phyloP scores from a whole-genome alignment of 2,113 vertebrate genomes.

The Vombatus ursinus region DNA sequence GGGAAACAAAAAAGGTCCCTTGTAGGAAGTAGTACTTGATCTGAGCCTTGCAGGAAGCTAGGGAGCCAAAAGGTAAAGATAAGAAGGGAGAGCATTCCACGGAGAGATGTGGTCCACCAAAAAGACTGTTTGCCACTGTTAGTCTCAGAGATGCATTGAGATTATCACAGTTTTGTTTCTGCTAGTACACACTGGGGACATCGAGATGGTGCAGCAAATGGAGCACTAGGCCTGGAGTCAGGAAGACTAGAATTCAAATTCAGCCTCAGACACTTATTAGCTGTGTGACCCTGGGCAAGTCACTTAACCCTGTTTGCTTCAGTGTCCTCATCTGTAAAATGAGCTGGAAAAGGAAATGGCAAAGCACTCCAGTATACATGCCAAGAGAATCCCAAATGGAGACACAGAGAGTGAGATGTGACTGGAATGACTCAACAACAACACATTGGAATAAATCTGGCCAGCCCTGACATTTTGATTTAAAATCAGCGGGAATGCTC shows the following conservation, averaged over 20 bases:
- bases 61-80: background rate
- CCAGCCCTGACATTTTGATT: background rate
- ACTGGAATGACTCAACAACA: background rate
- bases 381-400: background rate
- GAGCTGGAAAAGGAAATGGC: background rate
- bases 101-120: background rate
- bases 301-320: background rate
- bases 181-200: background rate
- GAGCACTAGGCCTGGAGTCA: background rate
- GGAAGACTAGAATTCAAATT: background rate
- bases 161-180: background rate
- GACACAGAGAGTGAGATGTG: background rate
- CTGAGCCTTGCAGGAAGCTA: background rate
- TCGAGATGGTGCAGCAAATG: background rate
- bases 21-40: background rate
- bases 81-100: background rate
- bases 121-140: background rate
- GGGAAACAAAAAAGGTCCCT: background rate
- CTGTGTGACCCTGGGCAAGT: background rate
- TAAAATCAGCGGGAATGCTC: background rate
- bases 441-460: background rate
- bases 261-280: background rate
- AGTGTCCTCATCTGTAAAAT: background rate
- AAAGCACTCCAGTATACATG: background rate
- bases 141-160: background rate